These are phyloP conservation scores for Ips typographus DNA, from an alignment of 1,140 invertebrate species.

Conservation along the genomic window DNA sequence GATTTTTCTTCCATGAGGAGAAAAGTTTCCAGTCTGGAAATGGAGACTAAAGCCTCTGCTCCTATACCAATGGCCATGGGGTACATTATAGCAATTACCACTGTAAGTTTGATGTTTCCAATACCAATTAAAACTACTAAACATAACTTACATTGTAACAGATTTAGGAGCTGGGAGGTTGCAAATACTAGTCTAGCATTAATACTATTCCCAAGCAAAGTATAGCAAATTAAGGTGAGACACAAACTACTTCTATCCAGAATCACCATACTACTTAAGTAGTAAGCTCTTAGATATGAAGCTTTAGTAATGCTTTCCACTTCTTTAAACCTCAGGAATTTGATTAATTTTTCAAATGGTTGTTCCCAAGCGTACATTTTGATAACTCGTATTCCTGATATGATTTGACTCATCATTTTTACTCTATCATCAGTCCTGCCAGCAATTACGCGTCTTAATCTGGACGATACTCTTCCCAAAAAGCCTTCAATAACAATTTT, in stretches of 20 bases:
- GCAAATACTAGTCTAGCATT: constrained; percentile 68
- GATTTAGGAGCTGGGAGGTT: constrained; percentile 69
- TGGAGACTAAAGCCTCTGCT: constrained; percentile 67
- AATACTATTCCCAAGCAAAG: constrained; percentile 21
- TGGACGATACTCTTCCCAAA: constrained; percentile 57
- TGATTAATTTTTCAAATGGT: constrained; percentile 63
- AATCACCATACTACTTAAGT: constrained; percentile 52
- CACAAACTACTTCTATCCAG: constrained; percentile 20
- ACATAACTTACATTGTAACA: constrained; percentile 52
- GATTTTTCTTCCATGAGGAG: constrained; percentile 63
- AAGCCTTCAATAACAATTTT: constrained; percentile 47
- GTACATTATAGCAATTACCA: constrained; percentile 68
- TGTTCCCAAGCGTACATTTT: constrained; percentile 83
- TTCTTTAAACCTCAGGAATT: constrained; percentile 60
- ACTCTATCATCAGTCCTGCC: constrained; percentile 70
- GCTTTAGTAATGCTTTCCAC: constrained; percentile 67
- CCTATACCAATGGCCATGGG: constrained; percentile 69
- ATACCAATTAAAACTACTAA: background rate
- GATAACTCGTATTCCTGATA: constrained; percentile 71
- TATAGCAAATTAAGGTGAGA: constrained; percentile 21
- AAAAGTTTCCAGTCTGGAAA: constrained; percentile 66
- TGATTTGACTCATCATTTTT: constrained; percentile 78
- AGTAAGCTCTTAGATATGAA: constrained; percentile 71
- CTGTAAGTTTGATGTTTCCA: constrained; percentile 1
- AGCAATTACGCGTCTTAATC: constrained; percentile 61